Base-by-base conservation (phyloP, 2,113 vertebrate species). In the Burhinus bistriatus region DNA sequence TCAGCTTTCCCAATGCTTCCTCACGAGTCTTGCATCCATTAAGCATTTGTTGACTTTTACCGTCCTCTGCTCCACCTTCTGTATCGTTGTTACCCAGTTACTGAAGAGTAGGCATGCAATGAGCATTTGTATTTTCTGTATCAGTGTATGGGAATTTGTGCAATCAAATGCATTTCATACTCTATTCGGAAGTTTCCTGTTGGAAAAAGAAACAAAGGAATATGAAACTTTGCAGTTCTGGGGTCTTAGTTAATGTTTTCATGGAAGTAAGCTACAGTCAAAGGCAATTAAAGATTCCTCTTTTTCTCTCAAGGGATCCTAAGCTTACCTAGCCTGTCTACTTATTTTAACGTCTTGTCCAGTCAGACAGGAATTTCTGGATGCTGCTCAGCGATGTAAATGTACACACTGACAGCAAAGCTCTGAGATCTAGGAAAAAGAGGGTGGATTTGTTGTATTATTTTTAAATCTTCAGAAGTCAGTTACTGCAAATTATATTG, bases 161-260 rank as follows among this genome's bases (percentile, higher is more conserved):
- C n/a, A n/a, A 40, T 62, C 13, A 12, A 19, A 66, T 5, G 1
- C 9, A 15, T 5, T 4, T 13, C 54, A 32, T 25, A 1, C 20
- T 52, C 23, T 64, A 4, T 15, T 69, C 42, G 71, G 19, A 83
- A 68, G 8, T 7, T 52, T 29, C 8, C 25, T 36, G 11, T 58
- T 58, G n/a, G 34, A 64, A 59, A 69, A 51, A 23, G 34, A 22
- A 15, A 22, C 3, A 27, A 83, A 47, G 16, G n/a, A 59, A 80
- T 30, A 57, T 1, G 4, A 45, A 52, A 42, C 44, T 52, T 52
- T 23, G 15, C 3, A 20, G 8, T 81, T 65, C 19, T 59, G 44
- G 49, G 27, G 26, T 20, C 16, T 45, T 30, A 14, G 27, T 49
- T 55, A 66, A 34, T 12, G 16, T 30, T 72, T 62, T 55, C 16